These are phyloP conservation scores for Drosophila micromelanica DNA, from an alignment of 1,140 invertebrate genomes.

Conservation along the genomic window DNA sequence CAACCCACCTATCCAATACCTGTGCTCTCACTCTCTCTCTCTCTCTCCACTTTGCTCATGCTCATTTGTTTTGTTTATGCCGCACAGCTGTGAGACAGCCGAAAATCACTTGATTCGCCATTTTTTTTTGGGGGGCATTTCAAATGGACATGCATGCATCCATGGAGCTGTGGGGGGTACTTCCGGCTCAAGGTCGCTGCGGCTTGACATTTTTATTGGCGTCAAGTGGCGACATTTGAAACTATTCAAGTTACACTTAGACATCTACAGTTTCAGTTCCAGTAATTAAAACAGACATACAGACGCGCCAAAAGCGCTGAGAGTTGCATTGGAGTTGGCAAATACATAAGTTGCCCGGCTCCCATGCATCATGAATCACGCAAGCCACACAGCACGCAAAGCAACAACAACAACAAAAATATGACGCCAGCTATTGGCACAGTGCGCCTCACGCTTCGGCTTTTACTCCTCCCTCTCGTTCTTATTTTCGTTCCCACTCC, in stretches of 20 bases:
- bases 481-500: background rate
- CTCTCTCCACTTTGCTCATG: conserved; percentile 18
- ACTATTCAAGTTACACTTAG: conserved; percentile 42
- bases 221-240: conserved; percentile 65
- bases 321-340: conserved; percentile 57
- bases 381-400: conserved; percentile 64
- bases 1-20: background rate
- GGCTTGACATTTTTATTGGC: conserved; percentile 74
- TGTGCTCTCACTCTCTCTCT: background rate
- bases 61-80: conserved; percentile 70
- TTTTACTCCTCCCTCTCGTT: background rate
- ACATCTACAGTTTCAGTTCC: conserved; percentile 39
- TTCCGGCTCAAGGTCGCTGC: conserved; percentile 53
- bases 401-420: conserved; percentile 32
- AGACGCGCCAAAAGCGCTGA: conserved; percentile 62
- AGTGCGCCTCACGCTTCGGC: background rate
- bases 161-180: conserved; percentile 9
- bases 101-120: conserved; percentile 69
- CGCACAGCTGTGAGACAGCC: conserved; percentile 69
- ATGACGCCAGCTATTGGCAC: conserved; percentile 58
- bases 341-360: conserved; percentile 25
- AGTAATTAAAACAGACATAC: conserved; percentile 74
- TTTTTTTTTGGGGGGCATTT: conserved; percentile 21
- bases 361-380: conserved; percentile 74
- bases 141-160: conserved; percentile 20